Percentiles rank a stretch among this genome's conserved stretches.
Evolutionary conservation across 2,113 vertebrate genomes (phyloP).

Genomic region (Ploceus nigricollis): DNA sequence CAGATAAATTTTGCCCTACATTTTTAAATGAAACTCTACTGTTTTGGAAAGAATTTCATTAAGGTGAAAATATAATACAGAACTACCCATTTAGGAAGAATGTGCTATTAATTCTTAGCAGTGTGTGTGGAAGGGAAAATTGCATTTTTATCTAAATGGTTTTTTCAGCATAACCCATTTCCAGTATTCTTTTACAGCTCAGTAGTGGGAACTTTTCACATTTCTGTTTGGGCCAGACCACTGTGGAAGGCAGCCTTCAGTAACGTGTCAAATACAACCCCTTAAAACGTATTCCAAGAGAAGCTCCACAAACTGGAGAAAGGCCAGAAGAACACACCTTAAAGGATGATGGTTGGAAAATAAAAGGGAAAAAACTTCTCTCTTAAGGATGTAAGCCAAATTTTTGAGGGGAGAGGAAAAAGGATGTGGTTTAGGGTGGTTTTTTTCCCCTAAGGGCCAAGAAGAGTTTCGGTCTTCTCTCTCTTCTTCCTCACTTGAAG

Average conservation of each 20-base stretch:
- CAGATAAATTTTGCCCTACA: constrained; percentile 55
- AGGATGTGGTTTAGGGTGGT: neutral
- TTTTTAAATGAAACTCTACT: constrained; percentile 66
- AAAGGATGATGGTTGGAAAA: neutral
- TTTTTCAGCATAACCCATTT: constrained; percentile 74
- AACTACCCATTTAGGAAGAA: constrained; percentile 72
- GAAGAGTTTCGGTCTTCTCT: neutral
- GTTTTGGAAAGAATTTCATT: constrained; percentile 74
- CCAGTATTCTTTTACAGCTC: constrained; percentile 63
- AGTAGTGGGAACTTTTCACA: constrained; percentile 57
- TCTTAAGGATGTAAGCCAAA: neutral
- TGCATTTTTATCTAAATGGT: constrained; percentile 76
- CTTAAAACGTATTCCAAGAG: constrained; percentile 9
- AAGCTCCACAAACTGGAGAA: neutral
- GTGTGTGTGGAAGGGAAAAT: constrained; percentile 67
- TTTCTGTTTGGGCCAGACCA: constrained; percentile 43
- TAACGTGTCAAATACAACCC: constrained; percentile 18
- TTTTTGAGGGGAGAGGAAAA: neutral
- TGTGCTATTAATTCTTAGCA: constrained; percentile 74
- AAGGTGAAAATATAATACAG: constrained; percentile 69
- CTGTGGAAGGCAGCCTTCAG: constrained; percentile 3
- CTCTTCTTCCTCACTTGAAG: neutral
- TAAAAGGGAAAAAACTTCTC: neutral
- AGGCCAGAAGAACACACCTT: neutral
- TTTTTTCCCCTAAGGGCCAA: neutral